Conservation (phyloP, 2,797 vertebrate species). For the Mormyrops boulengeri region DNA sequence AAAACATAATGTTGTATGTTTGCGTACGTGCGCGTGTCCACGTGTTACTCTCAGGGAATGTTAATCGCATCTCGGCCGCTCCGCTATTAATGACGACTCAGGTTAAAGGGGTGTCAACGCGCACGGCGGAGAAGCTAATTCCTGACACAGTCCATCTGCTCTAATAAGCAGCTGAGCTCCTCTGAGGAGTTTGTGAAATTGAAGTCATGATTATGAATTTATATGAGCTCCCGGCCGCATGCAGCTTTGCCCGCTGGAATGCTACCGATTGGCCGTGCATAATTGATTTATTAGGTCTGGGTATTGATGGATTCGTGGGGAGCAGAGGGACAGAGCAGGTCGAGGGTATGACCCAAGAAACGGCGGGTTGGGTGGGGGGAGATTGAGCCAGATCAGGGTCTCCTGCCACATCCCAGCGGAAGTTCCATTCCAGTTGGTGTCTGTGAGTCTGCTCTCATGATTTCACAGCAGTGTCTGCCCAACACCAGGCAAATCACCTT, state of each 20-base stretch:
- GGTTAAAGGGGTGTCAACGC: constrained; percentile 51
- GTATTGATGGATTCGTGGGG: constrained; percentile 28
- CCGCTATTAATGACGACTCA: constrained; percentile 50
- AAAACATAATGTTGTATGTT: neutral
- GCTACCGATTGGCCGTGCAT: constrained; percentile 40
- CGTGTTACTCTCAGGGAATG: constrained; percentile 41
- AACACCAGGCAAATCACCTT: neutral
- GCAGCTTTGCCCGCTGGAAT: constrained; percentile 37
- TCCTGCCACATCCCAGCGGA: neutral
- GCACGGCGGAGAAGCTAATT: constrained; percentile 35
- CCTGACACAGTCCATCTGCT: constrained; percentile 37
- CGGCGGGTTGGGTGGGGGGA: neutral
- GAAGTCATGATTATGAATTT: constrained; percentile 78
- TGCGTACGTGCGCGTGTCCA: neutral
- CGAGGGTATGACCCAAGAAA: neutral
- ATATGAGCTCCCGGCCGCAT: constrained; percentile 71
- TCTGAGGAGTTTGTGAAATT: constrained; percentile 41
- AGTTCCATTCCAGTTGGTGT: neutral
- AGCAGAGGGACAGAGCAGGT: constrained; percentile 12
- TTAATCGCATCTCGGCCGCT: constrained; percentile 57
- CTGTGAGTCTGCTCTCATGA: neutral
- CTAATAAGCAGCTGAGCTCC: constrained; percentile 54
- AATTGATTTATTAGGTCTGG: constrained; percentile 54
- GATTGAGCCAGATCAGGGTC: neutral
- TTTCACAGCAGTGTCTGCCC: neutral